Conservation (phyloP, 2,113 vertebrate species). For the Chloebia gouldiae region DNA sequence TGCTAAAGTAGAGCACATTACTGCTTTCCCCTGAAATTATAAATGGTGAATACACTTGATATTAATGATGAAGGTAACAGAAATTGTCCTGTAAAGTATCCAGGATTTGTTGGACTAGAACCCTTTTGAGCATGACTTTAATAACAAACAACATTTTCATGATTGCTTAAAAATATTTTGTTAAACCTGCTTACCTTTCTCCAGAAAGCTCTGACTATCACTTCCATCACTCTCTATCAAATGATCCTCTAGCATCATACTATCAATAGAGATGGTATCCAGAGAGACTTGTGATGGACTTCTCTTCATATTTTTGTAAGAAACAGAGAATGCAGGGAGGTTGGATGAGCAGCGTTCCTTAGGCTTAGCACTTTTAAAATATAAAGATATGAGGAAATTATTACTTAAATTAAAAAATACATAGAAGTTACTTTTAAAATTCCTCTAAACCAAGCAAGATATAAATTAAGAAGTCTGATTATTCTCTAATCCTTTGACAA, state of each 20-base stretch:
- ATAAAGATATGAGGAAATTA: constrained; percentile 52
- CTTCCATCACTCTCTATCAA: constrained; percentile 86
- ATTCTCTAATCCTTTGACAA: not conserved
- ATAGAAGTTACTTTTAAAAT: not conserved
- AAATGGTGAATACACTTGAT: not conserved
- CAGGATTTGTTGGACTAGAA: not conserved
- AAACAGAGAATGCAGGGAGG: constrained; percentile 78
- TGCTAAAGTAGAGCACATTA: not conserved
- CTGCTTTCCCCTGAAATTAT: not conserved
- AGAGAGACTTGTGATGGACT: constrained; percentile 92
- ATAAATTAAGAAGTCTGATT: not conserved
- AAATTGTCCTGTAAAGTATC: not conserved
- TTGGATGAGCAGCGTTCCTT: constrained; percentile 87
- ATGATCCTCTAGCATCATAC: constrained; percentile 84
- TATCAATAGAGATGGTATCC: constrained; percentile 94
- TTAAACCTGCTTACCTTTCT: constrained; percentile 79
- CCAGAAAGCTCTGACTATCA: constrained; percentile 83
- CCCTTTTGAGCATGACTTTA: not conserved
- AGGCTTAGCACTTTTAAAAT: constrained; percentile 82
- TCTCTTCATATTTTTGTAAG: constrained; percentile 93
- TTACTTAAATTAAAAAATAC: not conserved
- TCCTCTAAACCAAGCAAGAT: not conserved
- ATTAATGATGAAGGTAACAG: not conserved
- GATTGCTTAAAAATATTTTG: not conserved
- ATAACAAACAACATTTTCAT: not conserved